These are phyloP conservation scores for Cyclina sinensis DNA, from an alignment of 1,140 invertebrate species.

Conservation along the genomic window DNA sequence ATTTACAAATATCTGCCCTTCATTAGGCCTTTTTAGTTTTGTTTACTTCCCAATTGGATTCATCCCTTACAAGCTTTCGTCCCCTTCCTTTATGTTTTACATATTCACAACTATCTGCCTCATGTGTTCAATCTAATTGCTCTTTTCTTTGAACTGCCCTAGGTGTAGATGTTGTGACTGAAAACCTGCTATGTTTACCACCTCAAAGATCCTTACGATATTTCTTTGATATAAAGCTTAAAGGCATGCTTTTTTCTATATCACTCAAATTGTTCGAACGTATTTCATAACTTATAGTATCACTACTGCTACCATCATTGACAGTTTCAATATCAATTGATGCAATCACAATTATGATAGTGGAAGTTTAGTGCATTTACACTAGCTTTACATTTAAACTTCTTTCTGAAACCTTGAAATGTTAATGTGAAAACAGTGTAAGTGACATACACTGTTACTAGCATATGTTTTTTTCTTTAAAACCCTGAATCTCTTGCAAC, in stretches of 20 bases:
- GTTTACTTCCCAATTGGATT: slow-evolving; percentile 32
- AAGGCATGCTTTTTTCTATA: background rate
- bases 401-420: too few species aligned
- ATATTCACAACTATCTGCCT: background rate
- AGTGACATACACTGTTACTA: too few species aligned
- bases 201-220: background rate
- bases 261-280: background rate
- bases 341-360: too few species aligned
- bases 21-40: slow-evolving; percentile 13
- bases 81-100: background rate
- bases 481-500: too few species aligned
- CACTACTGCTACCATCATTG: too few species aligned
- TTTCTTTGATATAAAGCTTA: background rate
- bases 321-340: background rate
- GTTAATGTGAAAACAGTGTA: too few species aligned
- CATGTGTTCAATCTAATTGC: background rate
- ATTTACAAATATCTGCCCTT: slow-evolving; percentile 26
- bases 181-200: background rate
- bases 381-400: too few species aligned
- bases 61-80: background rate
- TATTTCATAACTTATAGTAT: background rate
- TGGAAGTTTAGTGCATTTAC: too few species aligned
- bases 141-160: background rate
- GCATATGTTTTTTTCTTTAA: too few species aligned
- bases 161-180: background rate